Conservation (phyloP, 2,113 vertebrate species). For the Oreochromis aureus region DNA sequence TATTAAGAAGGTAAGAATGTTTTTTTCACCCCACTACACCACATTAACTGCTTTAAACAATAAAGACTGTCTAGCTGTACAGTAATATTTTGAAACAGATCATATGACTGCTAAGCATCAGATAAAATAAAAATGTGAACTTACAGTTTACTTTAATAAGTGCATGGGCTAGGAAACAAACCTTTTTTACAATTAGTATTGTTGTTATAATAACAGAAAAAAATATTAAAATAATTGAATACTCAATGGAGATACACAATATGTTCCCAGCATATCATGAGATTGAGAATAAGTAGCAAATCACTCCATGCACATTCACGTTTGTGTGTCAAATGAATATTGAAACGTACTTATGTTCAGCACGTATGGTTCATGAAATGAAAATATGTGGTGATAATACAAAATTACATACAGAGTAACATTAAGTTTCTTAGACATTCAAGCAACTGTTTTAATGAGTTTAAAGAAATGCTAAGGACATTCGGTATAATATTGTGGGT, state of each 20-base stretch:
- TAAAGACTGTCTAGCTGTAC: background rate
- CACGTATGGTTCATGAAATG: background rate
- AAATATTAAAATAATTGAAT: background rate
- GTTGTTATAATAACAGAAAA: background rate
- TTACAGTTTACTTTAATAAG: background rate
- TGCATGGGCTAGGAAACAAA: background rate
- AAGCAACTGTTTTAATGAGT: background rate
- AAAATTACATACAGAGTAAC: background rate
- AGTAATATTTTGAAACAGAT: background rate
- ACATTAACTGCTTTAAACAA: background rate
- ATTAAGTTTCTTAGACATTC: background rate
- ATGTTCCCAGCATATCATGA: background rate
- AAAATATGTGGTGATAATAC: background rate
- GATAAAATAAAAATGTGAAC: background rate
- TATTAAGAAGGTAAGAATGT: background rate
- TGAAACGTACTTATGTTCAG: background rate
- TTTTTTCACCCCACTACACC: background rate
- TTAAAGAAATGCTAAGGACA: background rate
- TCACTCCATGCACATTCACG: background rate
- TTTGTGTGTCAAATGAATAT: background rate
- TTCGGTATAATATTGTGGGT: background rate
- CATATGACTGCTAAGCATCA: background rate
- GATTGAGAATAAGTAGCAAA: background rate
- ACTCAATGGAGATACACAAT: background rate
- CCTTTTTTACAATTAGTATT: background rate